A percentile compares a stretch with the other conserved stretches of the same genome.
phyloP scores from a whole-genome alignment of 2,888 invertebrate genomes.

The Stenodera caucasica region DNA sequence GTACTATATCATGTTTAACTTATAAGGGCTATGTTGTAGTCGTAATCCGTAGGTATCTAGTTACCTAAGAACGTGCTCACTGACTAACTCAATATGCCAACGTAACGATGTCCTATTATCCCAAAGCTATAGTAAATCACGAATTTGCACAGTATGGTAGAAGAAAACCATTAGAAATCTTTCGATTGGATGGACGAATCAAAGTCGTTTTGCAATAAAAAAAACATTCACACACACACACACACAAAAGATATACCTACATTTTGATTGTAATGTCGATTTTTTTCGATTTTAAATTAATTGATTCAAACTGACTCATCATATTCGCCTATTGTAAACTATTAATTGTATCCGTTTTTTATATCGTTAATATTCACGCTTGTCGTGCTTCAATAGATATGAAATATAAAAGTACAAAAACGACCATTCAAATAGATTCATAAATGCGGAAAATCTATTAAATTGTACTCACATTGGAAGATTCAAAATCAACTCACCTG shows the following conservation, averaged over 20 bases:
- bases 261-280: neutral
- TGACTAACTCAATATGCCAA: neutral
- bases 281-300: neutral
- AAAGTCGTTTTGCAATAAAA: neutral
- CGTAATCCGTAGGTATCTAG: slow-evolving; percentile 27
- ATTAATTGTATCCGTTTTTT: neutral
- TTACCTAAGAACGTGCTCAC: slow-evolving; percentile 27
- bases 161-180: neutral
- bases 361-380: neutral
- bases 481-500: slow-evolving; percentile 6
- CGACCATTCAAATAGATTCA: neutral
- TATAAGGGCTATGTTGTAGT: slow-evolving; percentile 27
- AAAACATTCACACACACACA: too few species aligned
- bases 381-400: neutral
- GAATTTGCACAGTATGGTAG: neutral
- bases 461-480: neutral
- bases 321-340: neutral
- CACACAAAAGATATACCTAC: neutral
- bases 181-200: neutral
- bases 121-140: neutral
- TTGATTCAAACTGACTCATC: neutral
- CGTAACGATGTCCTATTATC: slow-evolving; percentile 3
- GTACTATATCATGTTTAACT: slow-evolving; percentile 34
- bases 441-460: neutral
- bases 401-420: neutral